A percentile compares a stretch with the other conserved stretches of the same genome.
phyloP scores from a whole-genome alignment of 2,888 invertebrate species.

The Drosophila anceps region DNA sequence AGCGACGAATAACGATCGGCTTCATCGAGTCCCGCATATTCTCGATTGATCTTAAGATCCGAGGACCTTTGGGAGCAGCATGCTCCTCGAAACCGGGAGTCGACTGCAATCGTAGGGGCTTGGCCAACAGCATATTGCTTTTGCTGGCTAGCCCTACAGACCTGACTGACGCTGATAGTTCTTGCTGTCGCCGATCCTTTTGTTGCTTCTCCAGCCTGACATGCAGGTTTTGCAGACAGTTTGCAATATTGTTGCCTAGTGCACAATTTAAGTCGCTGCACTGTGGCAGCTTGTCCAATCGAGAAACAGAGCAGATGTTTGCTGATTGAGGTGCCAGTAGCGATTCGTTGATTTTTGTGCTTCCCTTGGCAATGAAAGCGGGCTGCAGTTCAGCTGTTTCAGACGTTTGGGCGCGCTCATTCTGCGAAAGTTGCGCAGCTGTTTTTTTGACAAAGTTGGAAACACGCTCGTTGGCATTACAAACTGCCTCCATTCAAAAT shows the following conservation, averaged over 20 bases:
- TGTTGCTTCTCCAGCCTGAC: neutral
- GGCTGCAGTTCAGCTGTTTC: constrained; percentile 23
- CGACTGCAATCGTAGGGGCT: constrained; percentile 20
- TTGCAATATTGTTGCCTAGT: constrained; percentile 21
- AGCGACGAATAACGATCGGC: neutral
- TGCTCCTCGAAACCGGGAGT: neutral
- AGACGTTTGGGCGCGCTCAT: constrained; percentile 27
- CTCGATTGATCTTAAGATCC: constrained; percentile 19
- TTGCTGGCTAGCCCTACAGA: neutral
- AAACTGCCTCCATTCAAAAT: constrained; percentile 39
- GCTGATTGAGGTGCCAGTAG: constrained; percentile 1
- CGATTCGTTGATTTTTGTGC: constrained; percentile 30
- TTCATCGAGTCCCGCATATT: constrained; percentile 17
- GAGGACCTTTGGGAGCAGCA: neutral
- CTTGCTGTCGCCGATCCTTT: neutral
- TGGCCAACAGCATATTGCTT: constrained; percentile 17
- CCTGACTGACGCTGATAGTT: neutral
- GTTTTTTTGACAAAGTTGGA: constrained; percentile 32
- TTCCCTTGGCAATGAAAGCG: constrained; percentile 16
- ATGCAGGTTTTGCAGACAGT: constrained; percentile 25
- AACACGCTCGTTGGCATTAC: constrained; percentile 16
- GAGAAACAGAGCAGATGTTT: too few species aligned
- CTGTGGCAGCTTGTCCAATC: constrained; percentile 3
- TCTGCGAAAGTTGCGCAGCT: constrained; percentile 10
- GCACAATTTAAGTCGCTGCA: constrained; percentile 9